phyloP scores from a whole-genome alignment of 2,888 invertebrate genomes.

The Drosophila eohydei region DNA sequence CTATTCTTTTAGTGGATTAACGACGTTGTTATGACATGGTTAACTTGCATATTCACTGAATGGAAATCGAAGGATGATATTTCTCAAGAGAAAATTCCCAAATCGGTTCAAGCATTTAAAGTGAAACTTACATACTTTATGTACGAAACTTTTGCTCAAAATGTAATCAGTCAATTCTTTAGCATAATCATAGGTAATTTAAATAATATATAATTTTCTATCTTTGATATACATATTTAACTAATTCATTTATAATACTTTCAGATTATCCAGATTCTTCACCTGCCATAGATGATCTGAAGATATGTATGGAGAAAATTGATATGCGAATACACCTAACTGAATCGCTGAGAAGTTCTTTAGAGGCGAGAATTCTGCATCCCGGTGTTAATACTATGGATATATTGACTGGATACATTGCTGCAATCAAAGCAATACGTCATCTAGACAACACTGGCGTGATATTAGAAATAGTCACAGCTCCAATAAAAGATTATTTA shows the following conservation, averaged over 20 bases:
- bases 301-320: constrained; percentile 93
- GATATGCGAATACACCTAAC: constrained; percentile 92
- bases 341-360: constrained; percentile 91
- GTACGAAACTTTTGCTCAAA: constrained; percentile 94
- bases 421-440: constrained; percentile 96
- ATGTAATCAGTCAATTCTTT: constrained; percentile 96
- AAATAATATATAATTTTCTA: not conserved
- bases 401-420: constrained; percentile 97
- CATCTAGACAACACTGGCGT: constrained; percentile 97
- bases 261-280: constrained; percentile 97
- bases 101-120: constrained; percentile 88
- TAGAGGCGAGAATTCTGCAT: constrained; percentile 95
- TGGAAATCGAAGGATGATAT: constrained; percentile 87
- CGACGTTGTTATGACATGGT: constrained; percentile 93
- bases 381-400: constrained; percentile 98
- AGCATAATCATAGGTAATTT: constrained; percentile 94
- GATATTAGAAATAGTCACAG: constrained; percentile 96
- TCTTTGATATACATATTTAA: not conserved
- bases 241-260: not conserved
- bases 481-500: constrained; percentile 94
- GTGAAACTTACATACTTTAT: constrained; percentile 92
- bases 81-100: constrained; percentile 84
- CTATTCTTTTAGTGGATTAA: constrained; percentile 91
- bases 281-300: constrained; percentile 95
- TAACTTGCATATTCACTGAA: constrained; percentile 91